Conservation (phyloP, 2,888 invertebrate genomes). For the Agrenia bidenticulata region DNA sequence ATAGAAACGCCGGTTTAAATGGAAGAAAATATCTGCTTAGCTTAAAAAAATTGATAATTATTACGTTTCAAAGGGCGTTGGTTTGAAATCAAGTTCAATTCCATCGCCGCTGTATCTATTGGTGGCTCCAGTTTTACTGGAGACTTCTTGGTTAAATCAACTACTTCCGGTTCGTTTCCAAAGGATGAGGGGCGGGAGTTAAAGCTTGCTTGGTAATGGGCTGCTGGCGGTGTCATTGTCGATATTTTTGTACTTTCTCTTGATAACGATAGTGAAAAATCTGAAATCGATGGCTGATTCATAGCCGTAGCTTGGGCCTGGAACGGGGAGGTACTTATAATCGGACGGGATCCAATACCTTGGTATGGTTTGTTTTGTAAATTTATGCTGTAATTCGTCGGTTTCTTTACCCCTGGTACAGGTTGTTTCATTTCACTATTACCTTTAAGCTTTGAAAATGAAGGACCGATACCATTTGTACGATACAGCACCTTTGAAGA, state of each 20-base stretch:
- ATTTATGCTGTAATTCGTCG: no score
- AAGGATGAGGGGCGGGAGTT: not conserved
- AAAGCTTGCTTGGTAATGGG: slow-evolving; percentile 5
- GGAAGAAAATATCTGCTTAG: no score
- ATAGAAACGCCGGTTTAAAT: no score
- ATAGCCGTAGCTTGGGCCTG: slow-evolving; percentile 37
- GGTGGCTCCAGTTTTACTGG: slow-evolving; percentile 26
- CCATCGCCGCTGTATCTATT: not conserved
- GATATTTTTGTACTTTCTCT: not conserved
- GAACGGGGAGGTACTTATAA: slow-evolving; percentile 41
- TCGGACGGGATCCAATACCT: not conserved
- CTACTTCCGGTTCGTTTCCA: slow-evolving; percentile 34
- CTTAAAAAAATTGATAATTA: no score
- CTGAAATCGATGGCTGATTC: slow-evolving; percentile 30
- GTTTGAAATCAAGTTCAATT: not conserved
- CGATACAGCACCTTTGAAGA: no score
- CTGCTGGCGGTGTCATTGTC: not conserved
- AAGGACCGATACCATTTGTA: no score
- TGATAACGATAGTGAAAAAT: not conserved
- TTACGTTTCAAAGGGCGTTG: slow-evolving; percentile 5
- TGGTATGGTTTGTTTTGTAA: no score
- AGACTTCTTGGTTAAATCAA: slow-evolving; percentile 49
- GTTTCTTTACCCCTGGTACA: no score
- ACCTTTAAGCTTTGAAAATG: no score
- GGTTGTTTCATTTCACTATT: no score